Evolutionary conservation across 1,140 invertebrate genomes (phyloP).

Genomic region (Drosophila kanapiae): DNA sequence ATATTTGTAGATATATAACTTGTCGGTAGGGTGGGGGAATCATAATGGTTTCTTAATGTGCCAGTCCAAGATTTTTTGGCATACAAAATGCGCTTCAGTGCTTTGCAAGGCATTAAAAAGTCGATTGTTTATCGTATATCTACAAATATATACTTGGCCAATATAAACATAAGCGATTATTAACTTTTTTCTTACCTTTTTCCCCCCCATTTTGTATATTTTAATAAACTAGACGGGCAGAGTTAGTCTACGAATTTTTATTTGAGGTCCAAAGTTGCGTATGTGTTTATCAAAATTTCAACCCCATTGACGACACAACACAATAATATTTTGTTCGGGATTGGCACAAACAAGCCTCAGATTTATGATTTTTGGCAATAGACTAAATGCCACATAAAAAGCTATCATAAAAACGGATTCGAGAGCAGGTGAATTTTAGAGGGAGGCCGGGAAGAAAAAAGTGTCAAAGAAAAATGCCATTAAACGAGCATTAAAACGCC

Average conservation of each 20-base stretch:
- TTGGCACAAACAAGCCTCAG: constrained; percentile 41
- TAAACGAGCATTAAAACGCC: constrained; percentile 40
- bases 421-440: constrained; percentile 15
- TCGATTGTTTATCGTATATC: constrained; percentile 63
- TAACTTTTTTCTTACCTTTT: constrained; percentile 54
- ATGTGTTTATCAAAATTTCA: constrained; percentile 34
- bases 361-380: constrained; percentile 55
- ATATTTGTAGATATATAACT: constrained; percentile 18
- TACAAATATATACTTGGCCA: constrained; percentile 36
- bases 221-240: constrained; percentile 2
- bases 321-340: constrained; percentile 18
- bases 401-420: constrained; percentile 23
- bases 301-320: constrained; percentile 33
- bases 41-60: constrained; percentile 67
- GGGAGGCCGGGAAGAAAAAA: constrained; percentile 1
- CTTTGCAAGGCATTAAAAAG: constrained; percentile 68
- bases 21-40: constrained; percentile 12
- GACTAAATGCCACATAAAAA: constrained; percentile 41
- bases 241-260: not conserved
- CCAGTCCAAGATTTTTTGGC: constrained; percentile 46
- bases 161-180: constrained; percentile 70
- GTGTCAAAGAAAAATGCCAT: constrained; percentile 42
- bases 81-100: constrained; percentile 53
- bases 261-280: constrained; percentile 18
- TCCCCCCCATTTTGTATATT: constrained; percentile 15